Conservation (phyloP, 2,888 invertebrate species). For the Sesia apiformis region DNA sequence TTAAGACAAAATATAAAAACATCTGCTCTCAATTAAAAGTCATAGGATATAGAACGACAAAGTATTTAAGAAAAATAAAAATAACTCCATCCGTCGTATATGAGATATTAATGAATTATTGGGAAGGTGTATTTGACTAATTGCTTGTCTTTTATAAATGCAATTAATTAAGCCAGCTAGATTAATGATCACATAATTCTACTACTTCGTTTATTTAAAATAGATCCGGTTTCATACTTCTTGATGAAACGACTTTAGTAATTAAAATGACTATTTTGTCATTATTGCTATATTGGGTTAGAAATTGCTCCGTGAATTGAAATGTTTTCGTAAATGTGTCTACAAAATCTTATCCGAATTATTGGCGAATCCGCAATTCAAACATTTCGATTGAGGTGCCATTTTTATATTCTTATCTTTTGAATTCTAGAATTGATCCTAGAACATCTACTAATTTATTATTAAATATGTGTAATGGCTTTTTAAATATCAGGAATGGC, state of each 20-base stretch:
- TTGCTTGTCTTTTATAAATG: constrained; percentile 18
- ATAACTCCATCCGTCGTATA: neutral
- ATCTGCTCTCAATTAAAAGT: constrained; percentile 14
- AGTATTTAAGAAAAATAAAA: neutral
- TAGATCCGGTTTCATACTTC: neutral
- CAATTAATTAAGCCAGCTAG: constrained; percentile 23
- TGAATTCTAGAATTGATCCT: no score
- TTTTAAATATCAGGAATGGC: no score
- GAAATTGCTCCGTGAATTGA: no score
- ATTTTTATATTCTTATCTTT: no score
- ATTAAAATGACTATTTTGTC: neutral
- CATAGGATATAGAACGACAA: neutral
- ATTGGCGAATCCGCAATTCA: no score
- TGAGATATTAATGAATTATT: neutral
- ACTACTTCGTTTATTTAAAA: neutral
- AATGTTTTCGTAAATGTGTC: no score
- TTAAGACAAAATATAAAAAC: neutral
- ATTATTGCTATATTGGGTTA: neutral
- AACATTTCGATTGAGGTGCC: no score
- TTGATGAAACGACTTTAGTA: neutral
- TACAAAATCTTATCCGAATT: no score
- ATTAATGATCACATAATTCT: constrained; percentile 10
- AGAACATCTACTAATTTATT: no score
- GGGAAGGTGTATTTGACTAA: neutral
- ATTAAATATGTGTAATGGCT: no score